These are phyloP conservation scores for Sphaerophoria taeniata DNA, from an alignment of 2,888 invertebrate genomes.

Conservation along the genomic window DNA sequence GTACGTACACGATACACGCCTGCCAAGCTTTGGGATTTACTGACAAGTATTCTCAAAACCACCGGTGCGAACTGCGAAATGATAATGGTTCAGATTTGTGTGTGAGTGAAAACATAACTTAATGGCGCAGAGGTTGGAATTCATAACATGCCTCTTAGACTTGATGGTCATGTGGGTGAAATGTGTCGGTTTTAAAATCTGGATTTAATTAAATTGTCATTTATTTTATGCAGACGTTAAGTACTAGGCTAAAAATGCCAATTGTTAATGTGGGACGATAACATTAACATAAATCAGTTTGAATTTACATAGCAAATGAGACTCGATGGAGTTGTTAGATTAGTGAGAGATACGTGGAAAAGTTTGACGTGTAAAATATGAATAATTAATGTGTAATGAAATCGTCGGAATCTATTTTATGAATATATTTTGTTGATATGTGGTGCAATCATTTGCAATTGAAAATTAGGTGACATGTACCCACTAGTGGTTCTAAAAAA, in stretches of 20 bases:
- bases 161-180: not conserved
- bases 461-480: no score
- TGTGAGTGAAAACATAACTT: slow-evolving; percentile 10
- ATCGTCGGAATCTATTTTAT: no score
- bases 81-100: slow-evolving; percentile 12
- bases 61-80: slow-evolving; percentile 27
- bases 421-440: no score
- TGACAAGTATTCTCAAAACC: slow-evolving; percentile 44
- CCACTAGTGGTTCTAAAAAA: no score
- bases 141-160: slow-evolving; percentile 5
- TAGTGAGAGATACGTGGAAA: not conserved
- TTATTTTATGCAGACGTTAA: slow-evolving; percentile 38
- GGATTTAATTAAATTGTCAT: slow-evolving; percentile 66
- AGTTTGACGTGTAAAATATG: not conserved
- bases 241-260: slow-evolving; percentile 39
- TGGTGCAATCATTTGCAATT: no score
- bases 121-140: not conserved
- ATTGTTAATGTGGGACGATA: slow-evolving; percentile 53
- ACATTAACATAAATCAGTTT: slow-evolving; percentile 66
- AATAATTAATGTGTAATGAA: not conserved
- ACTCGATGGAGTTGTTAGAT: slow-evolving; percentile 22
- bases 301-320: slow-evolving; percentile 33
- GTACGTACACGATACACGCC: not conserved
- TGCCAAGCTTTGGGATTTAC: slow-evolving; percentile 52
- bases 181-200: slow-evolving; percentile 37